Evolutionary conservation across 2,888 invertebrate species (phyloP).

Genomic region (Aethes cnicana): DNA sequence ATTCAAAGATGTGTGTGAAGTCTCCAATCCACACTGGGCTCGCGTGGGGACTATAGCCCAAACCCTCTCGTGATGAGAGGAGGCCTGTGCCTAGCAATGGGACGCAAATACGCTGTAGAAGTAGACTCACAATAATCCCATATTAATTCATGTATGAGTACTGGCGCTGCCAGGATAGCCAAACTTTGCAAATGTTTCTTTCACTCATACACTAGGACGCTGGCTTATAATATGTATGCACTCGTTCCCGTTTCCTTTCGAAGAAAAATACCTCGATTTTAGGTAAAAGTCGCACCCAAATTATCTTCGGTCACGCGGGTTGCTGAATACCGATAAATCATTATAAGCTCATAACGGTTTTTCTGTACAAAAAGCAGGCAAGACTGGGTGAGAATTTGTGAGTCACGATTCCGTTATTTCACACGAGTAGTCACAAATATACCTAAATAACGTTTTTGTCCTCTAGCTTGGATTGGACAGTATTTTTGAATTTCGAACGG

Average conservation of each 20-base stretch:
- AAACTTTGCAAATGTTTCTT: constrained; percentile 62
- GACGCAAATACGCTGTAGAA: constrained; percentile 41
- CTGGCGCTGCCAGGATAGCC: constrained; percentile 60
- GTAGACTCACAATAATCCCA: constrained; percentile 50
- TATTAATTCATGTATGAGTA: constrained; percentile 59
- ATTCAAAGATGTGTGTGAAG: too few relatives aligned
- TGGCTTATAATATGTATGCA: constrained; percentile 51
- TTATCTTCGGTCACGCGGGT: constrained; percentile 1
- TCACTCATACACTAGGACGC: constrained; percentile 62
- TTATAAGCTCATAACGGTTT: constrained; percentile 18
- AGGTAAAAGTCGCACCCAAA: neutral
- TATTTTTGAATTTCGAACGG: too few relatives aligned
- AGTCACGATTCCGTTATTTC: too few relatives aligned
- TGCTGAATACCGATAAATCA: constrained; percentile 19
- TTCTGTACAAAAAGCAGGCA: constrained; percentile 20
- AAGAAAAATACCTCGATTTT: constrained; percentile 30
- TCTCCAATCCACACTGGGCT: too few relatives aligned
- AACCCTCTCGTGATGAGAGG: too few relatives aligned
- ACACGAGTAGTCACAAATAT: too few relatives aligned
- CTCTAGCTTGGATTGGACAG: too few relatives aligned
- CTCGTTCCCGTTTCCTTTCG: constrained; percentile 20
- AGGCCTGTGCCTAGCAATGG: too few relatives aligned
- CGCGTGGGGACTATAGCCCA: too few relatives aligned
- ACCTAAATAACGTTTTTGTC: too few relatives aligned
- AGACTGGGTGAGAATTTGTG: too few relatives aligned